Conservation (phyloP, 2,888 invertebrate genomes). For the Polymixis flavicincta region DNA sequence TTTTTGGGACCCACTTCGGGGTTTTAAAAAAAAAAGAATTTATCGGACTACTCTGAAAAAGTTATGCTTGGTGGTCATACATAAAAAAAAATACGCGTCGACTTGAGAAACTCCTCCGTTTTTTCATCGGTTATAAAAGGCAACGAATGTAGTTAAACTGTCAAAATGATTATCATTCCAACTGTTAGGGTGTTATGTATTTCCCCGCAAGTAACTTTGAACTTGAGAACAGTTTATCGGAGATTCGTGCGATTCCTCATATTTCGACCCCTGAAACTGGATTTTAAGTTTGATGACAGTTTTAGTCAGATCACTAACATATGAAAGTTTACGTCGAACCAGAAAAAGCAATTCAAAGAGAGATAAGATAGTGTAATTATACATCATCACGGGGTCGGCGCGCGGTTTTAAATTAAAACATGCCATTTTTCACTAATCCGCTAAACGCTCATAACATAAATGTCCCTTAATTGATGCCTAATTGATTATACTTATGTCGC, state of each 20-base stretch:
- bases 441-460: constrained; percentile 15
- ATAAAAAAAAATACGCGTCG: too few species aligned
- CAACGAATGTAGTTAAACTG: too few species aligned
- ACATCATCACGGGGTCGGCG: not conserved
- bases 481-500: constrained; percentile 39
- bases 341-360: not conserved
- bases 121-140: too few species aligned
- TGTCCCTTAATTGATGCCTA: constrained; percentile 23
- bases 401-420: too few species aligned
- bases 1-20: too few species aligned
- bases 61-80: too few species aligned
- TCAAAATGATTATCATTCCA: too few species aligned
- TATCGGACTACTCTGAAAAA: too few species aligned
- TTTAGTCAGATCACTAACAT: not conserved
- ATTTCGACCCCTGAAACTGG: not conserved
- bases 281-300: not conserved
- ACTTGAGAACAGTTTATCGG: not conserved
- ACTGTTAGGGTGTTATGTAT: too few species aligned
- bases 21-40: too few species aligned
- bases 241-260: not conserved
- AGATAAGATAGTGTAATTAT: not conserved
- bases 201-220: not conserved
- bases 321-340: not conserved
- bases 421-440: not conserved
- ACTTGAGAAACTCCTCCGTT: too few species aligned